Conservation (phyloP, 2,888 invertebrate genomes). For the Limnephilus auricula region DNA sequence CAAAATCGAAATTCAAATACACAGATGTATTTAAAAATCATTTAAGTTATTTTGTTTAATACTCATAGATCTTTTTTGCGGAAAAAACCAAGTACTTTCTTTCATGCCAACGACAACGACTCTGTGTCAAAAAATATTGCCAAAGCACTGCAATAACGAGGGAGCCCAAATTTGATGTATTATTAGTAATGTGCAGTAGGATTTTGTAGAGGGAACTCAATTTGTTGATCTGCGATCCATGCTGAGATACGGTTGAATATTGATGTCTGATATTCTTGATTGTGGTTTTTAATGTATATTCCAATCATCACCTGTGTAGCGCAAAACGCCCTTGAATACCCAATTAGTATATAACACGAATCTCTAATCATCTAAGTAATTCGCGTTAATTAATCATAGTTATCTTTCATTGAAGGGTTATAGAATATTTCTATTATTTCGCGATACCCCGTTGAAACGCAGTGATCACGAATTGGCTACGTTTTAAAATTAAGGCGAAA, state of each 20-base stretch:
- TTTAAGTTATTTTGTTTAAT: not conserved
- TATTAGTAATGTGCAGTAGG: not conserved
- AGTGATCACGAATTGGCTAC: not conserved
- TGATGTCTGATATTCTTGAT: not conserved
- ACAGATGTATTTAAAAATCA: no score
- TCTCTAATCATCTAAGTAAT: not conserved
- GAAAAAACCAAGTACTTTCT: not conserved
- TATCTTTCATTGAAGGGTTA: not conserved
- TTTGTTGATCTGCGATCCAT: not conserved
- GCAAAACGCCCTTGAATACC: not conserved
- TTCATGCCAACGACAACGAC: not conserved
- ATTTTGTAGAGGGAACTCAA: not conserved
- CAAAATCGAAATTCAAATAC: no score
- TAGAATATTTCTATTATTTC: not conserved
- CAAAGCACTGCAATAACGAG: not conserved
- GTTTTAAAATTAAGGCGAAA: slow-evolving; percentile 36
- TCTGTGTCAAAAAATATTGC: not conserved
- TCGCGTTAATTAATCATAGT: slow-evolving; percentile 2
- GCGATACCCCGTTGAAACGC: not conserved
- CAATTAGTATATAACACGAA: not conserved
- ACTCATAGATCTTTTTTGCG: not conserved
- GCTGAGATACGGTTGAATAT: not conserved
- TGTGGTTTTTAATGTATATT: not conserved
- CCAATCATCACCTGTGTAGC: not conserved
- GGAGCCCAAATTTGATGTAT: no score